Conservation (phyloP, 2,113 vertebrate genomes). For the Sciurus niger region DNA sequence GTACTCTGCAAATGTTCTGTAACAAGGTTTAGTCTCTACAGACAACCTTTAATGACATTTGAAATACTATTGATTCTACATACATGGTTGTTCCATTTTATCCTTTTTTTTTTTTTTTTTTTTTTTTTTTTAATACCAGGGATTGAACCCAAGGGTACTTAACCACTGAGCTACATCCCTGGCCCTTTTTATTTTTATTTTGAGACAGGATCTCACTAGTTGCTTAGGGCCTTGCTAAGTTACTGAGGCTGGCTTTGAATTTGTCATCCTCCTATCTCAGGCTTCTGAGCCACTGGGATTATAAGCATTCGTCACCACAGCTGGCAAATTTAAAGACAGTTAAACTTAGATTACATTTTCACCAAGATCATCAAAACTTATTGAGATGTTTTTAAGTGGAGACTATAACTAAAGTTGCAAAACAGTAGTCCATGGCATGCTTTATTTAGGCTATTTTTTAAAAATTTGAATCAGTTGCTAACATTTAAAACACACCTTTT, state of each 20-base stretch:
- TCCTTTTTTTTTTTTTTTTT: neutral
- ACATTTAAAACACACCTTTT: neutral
- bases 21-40: neutral
- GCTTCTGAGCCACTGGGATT: too few species aligned
- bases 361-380: slow-evolving; percentile 7
- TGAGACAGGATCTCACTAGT: too few species aligned
- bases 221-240: too few species aligned
- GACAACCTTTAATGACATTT: neutral
- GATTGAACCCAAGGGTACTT: too few species aligned
- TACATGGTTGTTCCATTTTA: neutral
- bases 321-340: neutral
- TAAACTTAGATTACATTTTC: slow-evolving; percentile 2
- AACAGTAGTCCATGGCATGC: neutral
- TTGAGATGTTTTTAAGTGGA: neutral
- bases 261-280: neutral
- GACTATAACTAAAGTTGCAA: neutral
- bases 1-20: neutral
- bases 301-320: too few species aligned
- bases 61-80: neutral
- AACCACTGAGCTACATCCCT: too few species aligned
- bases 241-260: neutral
- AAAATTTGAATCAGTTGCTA: neutral
- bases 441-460: neutral
- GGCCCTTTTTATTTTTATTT: too few species aligned
- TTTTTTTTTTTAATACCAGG: too few species aligned